A percentile compares a stretch with the other conserved stretches of the same genome.
phyloP scores from a whole-genome alignment of 2,113 vertebrate genomes.

The Campylorhamphus procurvoides region DNA sequence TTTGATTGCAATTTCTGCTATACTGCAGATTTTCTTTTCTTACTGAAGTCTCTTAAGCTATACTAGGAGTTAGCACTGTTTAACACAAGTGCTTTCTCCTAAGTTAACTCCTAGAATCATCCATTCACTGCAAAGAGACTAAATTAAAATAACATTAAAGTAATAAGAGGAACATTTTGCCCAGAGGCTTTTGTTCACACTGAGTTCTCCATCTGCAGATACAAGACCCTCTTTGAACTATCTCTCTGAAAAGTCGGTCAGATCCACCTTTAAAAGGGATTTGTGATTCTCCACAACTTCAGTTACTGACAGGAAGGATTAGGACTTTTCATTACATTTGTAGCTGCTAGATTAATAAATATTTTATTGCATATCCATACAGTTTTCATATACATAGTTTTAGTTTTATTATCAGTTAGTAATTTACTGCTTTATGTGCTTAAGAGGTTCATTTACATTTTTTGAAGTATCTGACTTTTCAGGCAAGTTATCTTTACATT shows the following conservation, averaged over 20 bases:
- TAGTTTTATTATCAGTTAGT: neutral
- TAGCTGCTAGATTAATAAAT: neutral
- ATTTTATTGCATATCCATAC: neutral
- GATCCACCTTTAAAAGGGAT: neutral
- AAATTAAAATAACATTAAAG: neutral
- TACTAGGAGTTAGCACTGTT: neutral
- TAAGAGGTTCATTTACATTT: neutral
- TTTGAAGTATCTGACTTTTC: neutral
- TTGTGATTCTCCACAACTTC: neutral
- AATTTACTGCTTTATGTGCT: neutral
- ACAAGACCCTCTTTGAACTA: neutral
- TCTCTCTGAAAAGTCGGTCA: neutral
- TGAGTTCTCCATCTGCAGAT: neutral
- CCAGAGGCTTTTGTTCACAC: neutral
- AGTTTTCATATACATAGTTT: neutral
- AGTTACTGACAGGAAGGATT: neutral
- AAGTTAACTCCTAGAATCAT: neutral
- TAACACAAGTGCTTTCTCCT: neutral
- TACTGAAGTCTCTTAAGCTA: neutral
- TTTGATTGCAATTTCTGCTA: neutral
- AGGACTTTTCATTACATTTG: neutral
- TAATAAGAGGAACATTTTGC: neutral
- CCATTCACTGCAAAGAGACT: neutral
- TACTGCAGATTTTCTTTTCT: neutral
- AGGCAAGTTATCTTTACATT: neutral